Evolutionary conservation across 2,888 invertebrate genomes (phyloP), one percentile per base, ranked within the genome.

Genomic region (Bombyx huttoni): DNA sequence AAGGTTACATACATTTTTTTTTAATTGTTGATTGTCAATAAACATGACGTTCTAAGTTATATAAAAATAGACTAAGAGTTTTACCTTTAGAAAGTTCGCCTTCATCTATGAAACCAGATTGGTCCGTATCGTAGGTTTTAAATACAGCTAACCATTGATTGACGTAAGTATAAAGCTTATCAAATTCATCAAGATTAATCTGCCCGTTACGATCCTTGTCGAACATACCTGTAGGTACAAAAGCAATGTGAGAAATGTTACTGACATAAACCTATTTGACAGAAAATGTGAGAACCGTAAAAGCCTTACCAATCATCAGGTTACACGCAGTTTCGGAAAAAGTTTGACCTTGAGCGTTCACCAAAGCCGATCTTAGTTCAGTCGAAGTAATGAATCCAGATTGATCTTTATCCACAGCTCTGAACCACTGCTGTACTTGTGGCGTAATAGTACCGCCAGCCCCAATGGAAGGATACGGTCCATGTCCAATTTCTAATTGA

Each of bases 111-210:
- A 90, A 90, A 0, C 97, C 97, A 8, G 96, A 96, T 57, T 93
- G 91, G 70, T 97, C 95, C n/a, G 91, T 83, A 78, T 97, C 97
- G 72, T 94, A 96, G 1, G 93, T 92, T 71, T 93, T 93, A 78
- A 97, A 97, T 0, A 95, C 94, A 9, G 91, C 89, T 50, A 96
- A 81, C 97, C 97, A 97, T 62, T 97, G 94, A 78, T 96, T 96
- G 45, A 97, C 92, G 69, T 97, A 97, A 53, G 91, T 92, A 79
- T 94, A 97, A 14, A 97, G 89, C 65, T 94, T 93, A 74, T 95
- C 94, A 73, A 97, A 97, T 76, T 96, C 96, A 59, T 91, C 90
- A 2, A 96, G 64, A 71, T 95, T 94, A 60, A 97, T 96, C 33
- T 93, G 93, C n/a, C 96, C 96, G 60, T 91, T 92, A 56, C 92